Conservation (phyloP, 2,113 vertebrate species). For the Hypomesus transpacificus region DNA sequence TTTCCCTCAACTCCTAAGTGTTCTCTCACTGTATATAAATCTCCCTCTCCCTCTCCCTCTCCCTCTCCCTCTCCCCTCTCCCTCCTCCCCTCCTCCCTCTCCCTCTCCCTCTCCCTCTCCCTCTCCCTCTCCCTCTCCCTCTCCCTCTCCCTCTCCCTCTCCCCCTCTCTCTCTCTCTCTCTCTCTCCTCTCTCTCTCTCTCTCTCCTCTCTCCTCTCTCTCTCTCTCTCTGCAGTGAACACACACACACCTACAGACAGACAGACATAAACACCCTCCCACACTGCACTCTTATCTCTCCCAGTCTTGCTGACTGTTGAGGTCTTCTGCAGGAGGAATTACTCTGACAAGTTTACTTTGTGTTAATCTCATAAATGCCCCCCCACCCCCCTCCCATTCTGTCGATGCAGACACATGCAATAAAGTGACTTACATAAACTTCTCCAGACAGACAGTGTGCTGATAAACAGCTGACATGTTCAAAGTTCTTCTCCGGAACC, state of each 20-base stretch:
- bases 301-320: conserved; percentile 39
- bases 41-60: conserved; percentile 12
- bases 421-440: conserved; percentile 76
- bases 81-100: no score
- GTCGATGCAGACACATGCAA: conserved; percentile 59
- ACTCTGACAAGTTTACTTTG: conserved; percentile 68
- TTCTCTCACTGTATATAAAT: neutral
- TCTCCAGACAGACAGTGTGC: conserved; percentile 56
- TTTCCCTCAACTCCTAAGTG: conserved; percentile 19
- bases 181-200: neutral
- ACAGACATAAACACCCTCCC: no score
- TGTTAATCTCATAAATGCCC: conserved; percentile 73
- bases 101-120: conserved; percentile 8
- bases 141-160: conserved; percentile 26
- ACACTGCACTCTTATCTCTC: neutral
- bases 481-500: conserved; percentile 61
- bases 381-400: conserved; percentile 34
- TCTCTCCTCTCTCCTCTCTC: conserved; percentile 15
- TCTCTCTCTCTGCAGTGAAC: conserved; percentile 18
- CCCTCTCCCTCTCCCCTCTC: conserved; percentile 22
- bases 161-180: conserved; percentile 13
- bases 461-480: conserved; percentile 70
- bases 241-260: no score
- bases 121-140: neutral
- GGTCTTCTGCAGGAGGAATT: conserved; percentile 54